Evolutionary conservation across 2,113 vertebrate species (phyloP).

Genomic region (Atractosteus spatula): DNA sequence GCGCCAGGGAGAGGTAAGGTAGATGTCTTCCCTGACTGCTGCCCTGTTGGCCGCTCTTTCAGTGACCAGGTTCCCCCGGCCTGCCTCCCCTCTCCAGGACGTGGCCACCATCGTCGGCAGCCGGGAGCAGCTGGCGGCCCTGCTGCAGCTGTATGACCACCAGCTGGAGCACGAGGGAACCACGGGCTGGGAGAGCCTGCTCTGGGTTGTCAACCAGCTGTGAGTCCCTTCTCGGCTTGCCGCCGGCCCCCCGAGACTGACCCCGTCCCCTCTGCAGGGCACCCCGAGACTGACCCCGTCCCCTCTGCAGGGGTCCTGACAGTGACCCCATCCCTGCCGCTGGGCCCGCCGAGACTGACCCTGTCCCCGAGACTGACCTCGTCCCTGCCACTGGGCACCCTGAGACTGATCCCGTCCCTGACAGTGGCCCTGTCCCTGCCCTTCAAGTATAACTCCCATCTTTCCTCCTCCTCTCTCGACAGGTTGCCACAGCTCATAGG

Average conservation of each 20-base stretch:
- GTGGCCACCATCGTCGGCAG: conserved; percentile 90
- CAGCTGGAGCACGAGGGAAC: conserved; percentile 95
- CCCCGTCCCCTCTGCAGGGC: too few relatives aligned
- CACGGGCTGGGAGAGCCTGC: conserved; percentile 91
- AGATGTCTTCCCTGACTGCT: background rate
- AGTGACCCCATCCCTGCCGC: too few relatives aligned
- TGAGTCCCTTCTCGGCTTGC: conserved; percentile 55
- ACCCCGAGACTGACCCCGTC: too few relatives aligned
- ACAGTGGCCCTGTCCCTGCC: background rate
- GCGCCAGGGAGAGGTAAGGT: conserved; percentile 4
- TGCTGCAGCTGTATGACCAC: conserved; percentile 88
- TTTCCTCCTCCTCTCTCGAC: conserved; percentile 19
- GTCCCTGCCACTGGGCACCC: too few relatives aligned
- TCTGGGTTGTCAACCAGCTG: conserved; percentile 98
- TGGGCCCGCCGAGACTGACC: too few relatives aligned
- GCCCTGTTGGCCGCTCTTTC: conserved; percentile 4
- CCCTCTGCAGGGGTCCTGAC: too few relatives aligned
- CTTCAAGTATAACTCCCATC: too few relatives aligned
- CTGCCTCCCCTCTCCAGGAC: conserved; percentile 89
- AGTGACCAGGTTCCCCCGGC: conserved; percentile 95
- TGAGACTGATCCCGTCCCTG: background rate
- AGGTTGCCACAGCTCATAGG: conserved; percentile 96
- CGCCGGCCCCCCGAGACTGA: too few relatives aligned
- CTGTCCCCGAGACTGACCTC: too few relatives aligned
- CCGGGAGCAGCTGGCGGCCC: conserved; percentile 79